These are phyloP conservation scores for Ammodytes marinus DNA, from an alignment of 2,113 vertebrate genomes.

Conservation along the genomic window DNA sequence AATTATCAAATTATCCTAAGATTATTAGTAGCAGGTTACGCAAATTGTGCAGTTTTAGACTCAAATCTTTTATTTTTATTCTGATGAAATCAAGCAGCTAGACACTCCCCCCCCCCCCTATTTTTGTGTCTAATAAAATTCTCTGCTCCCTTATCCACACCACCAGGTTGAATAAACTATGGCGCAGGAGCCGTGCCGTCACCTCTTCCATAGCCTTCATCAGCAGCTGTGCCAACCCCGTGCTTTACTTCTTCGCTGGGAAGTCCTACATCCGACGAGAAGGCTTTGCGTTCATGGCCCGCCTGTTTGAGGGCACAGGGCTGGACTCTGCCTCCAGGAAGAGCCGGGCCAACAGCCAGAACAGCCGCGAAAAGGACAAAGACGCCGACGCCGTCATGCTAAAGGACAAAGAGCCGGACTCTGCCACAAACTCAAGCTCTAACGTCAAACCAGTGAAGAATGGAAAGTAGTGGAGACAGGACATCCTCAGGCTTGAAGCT, in stretches of 20 bases:
- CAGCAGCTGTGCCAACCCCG: slow-evolving; percentile 85
- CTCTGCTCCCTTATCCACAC: neutral
- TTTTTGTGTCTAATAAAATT: neutral
- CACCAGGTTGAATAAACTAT: slow-evolving; percentile 66
- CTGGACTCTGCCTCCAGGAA: slow-evolving; percentile 69
- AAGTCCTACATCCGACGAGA: slow-evolving; percentile 83
- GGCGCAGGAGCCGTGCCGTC: slow-evolving; percentile 68
- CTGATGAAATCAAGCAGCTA: neutral
- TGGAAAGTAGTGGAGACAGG: slow-evolving; percentile 23
- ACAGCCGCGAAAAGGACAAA: slow-evolving; percentile 77
- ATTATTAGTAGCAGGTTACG: no score
- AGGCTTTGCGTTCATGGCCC: slow-evolving; percentile 85
- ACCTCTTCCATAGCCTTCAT: slow-evolving; percentile 82
- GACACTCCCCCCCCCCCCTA: no score
- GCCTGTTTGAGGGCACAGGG: slow-evolving; percentile 82
- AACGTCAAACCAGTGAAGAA: slow-evolving; percentile 52
- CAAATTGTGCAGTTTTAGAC: neutral
- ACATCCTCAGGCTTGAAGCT: neutral
- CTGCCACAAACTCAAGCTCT: slow-evolving; percentile 38
- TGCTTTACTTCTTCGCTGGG: slow-evolving; percentile 85
- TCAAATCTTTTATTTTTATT: neutral
- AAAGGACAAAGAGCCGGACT: slow-evolving; percentile 64
- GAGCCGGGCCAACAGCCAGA: slow-evolving; percentile 78
- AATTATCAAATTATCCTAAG: no score
- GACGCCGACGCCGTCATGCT: slow-evolving; percentile 61